A percentile compares a stretch with the other conserved stretches of the same genome.
Conservation (phyloP, 2,113 vertebrate species). For the Perca fluviatilis region DNA sequence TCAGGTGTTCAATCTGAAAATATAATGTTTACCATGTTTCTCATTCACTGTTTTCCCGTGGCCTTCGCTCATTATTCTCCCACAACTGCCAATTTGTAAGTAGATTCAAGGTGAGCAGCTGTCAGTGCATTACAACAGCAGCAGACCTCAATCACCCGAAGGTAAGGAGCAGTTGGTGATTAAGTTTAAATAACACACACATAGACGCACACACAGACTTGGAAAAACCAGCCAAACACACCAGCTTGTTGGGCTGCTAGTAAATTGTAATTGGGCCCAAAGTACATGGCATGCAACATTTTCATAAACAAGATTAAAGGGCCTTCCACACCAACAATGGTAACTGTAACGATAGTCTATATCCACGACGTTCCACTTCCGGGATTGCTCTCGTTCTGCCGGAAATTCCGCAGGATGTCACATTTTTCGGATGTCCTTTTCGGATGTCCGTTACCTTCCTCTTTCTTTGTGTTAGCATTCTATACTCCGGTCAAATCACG, state of each 20-base stretch:
- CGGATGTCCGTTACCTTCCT: too few species aligned
- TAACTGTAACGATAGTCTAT: too few species aligned
- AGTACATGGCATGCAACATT: neutral
- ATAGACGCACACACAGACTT: neutral
- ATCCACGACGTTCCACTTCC: too few species aligned
- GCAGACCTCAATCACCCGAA: constrained; percentile 33
- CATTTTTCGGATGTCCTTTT: too few species aligned
- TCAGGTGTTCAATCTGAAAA: constrained; percentile 49
- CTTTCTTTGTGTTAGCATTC: too few species aligned
- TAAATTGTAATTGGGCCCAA: constrained; percentile 1
- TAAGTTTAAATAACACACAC: constrained; percentile 30
- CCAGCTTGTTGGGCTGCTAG: constrained; percentile 9
- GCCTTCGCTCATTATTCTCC: constrained; percentile 60
- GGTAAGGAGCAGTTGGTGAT: constrained; percentile 52
- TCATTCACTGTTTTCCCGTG: constrained; percentile 8
- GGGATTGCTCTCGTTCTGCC: too few species aligned
- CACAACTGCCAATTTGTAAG: constrained; percentile 44
- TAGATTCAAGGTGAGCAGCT: constrained; percentile 63
- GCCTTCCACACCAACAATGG: too few species aligned
- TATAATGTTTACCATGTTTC: constrained; percentile 21
- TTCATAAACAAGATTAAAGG: neutral
- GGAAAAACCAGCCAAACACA: neutral
- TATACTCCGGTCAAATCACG: too few species aligned
- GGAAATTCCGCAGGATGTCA: too few species aligned
- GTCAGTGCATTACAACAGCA: constrained; percentile 28